These are phyloP conservation scores for Micromesistius poutassou DNA, from an alignment of 2,797 vertebrate species.

Conservation along the genomic window DNA sequence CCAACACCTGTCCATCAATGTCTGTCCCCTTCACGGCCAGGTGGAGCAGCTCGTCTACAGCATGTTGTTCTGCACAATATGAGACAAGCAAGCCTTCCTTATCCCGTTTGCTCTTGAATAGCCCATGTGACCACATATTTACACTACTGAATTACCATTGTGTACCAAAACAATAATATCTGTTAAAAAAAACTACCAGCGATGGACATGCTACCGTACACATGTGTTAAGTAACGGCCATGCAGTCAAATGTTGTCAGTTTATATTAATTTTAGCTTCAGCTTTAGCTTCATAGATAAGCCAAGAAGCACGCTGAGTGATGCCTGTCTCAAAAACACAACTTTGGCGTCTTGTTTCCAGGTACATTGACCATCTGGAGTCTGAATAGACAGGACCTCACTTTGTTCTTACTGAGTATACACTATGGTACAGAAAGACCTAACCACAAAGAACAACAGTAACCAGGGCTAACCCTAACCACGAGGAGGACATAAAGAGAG, in stretches of 20 bases:
- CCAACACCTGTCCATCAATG: conserved; percentile 84
- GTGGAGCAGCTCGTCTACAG: conserved; percentile 82
- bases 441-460: too few relatives aligned
- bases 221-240: not conserved
- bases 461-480: too few relatives aligned
- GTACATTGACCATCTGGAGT: not conserved
- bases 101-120: not conserved
- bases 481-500: too few relatives aligned
- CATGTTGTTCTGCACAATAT: conserved; percentile 25
- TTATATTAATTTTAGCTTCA: not conserved
- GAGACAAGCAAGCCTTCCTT: not conserved
- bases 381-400: not conserved
- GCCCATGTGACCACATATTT: not conserved
- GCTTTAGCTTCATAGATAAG: not conserved
- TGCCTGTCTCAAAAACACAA: not conserved
- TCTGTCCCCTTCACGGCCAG: conserved; percentile 78
- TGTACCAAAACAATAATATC: not conserved
- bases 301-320: not conserved
- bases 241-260: not conserved
- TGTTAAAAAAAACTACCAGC: not conserved
- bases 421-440: too few relatives aligned
- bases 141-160: not conserved
- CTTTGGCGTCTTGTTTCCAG: not conserved
- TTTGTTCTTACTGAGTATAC: too few relatives aligned
- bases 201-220: not conserved